These are phyloP conservation scores for Folsomia manolachei DNA, from an alignment of 2,888 invertebrate genomes.

Conservation along the genomic window DNA sequence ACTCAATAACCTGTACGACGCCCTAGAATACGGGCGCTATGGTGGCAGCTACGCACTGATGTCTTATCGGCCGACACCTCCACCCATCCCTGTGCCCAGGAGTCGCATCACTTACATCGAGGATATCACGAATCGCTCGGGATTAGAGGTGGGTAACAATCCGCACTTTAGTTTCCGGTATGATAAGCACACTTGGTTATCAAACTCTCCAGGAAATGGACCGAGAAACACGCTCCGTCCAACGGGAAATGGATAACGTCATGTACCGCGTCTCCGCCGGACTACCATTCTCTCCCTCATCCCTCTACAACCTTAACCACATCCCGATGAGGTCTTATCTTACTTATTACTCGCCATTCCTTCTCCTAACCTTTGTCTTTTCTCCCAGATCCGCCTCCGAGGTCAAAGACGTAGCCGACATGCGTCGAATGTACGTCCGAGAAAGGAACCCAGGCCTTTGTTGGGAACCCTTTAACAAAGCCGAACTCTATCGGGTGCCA, in stretches of 20 bases:
- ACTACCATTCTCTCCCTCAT: slow-evolving; percentile 22
- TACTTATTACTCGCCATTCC: too few relatives aligned
- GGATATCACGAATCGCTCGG: slow-evolving; percentile 35
- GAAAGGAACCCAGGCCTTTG: slow-evolving; percentile 37
- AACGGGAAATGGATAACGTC: slow-evolving; percentile 31
- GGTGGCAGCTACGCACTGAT: slow-evolving; percentile 31
- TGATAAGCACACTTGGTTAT: background rate
- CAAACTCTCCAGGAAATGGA: slow-evolving; percentile 23
- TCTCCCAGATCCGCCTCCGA: slow-evolving; percentile 46
- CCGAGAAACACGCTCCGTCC: slow-evolving; percentile 28
- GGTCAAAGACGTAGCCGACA: slow-evolving; percentile 44
- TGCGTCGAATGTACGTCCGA: slow-evolving; percentile 46
- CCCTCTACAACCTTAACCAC: slow-evolving; percentile 38
- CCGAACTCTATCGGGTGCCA: slow-evolving; percentile 43
- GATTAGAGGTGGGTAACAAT: slow-evolving; percentile 8
- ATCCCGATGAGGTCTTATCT: slow-evolving; percentile 44
- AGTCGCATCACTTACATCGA: slow-evolving; percentile 42
- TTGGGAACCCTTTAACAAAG: slow-evolving; percentile 32
- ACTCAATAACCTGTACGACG: slow-evolving; percentile 30
- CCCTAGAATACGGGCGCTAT: slow-evolving; percentile 29
- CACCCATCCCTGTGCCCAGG: slow-evolving; percentile 29
- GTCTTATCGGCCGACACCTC: slow-evolving; percentile 29
- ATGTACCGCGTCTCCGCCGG: slow-evolving; percentile 13
- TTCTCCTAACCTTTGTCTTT: too few relatives aligned
- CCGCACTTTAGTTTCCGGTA: too few relatives aligned